Conservation (phyloP, 2,888 invertebrate species). For the Pristionchus japonicus region DNA sequence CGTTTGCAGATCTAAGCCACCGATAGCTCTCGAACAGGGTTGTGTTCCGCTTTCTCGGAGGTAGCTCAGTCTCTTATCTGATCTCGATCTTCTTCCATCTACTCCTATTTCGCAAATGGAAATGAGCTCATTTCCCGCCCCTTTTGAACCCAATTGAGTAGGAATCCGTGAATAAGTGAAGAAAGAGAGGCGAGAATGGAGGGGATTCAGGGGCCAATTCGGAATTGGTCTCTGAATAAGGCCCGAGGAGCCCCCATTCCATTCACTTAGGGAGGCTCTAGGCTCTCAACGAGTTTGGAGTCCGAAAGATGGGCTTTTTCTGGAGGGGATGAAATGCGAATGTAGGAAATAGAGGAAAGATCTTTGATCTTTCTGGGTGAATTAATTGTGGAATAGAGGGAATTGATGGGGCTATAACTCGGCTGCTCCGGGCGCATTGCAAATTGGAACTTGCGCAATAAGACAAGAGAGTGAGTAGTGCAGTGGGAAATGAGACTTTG, state of each 20-base stretch:
- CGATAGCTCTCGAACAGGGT: not conserved
- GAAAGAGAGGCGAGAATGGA: not conserved
- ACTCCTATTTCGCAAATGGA: not conserved
- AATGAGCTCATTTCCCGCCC: not conserved
- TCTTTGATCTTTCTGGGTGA: not conserved
- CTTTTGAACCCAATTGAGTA: too few relatives aligned
- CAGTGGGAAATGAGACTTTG: constrained; percentile 44
- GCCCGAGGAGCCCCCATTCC: not conserved
- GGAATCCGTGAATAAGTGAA: not conserved
- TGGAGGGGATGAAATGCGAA: not conserved
- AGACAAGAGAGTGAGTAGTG: not conserved
- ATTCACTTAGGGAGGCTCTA: constrained; percentile 14
- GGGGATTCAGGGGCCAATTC: constrained; percentile 3
- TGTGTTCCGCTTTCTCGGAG: not conserved
- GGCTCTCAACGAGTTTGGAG: not conserved
- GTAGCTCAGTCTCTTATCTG: too few relatives aligned
- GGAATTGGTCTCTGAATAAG: constrained; percentile 22
- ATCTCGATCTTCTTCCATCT: not conserved
- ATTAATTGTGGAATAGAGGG: not conserved
- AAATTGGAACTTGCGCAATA: not conserved
- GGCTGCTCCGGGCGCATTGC: not conserved
- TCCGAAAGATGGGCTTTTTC: not conserved
- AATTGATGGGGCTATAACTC: not conserved
- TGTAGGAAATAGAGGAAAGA: not conserved
- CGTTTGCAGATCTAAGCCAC: not conserved